These are phyloP conservation scores for Lasioglossum pauxillum DNA, from an alignment of 2,888 invertebrate species.

Conservation along the genomic window DNA sequence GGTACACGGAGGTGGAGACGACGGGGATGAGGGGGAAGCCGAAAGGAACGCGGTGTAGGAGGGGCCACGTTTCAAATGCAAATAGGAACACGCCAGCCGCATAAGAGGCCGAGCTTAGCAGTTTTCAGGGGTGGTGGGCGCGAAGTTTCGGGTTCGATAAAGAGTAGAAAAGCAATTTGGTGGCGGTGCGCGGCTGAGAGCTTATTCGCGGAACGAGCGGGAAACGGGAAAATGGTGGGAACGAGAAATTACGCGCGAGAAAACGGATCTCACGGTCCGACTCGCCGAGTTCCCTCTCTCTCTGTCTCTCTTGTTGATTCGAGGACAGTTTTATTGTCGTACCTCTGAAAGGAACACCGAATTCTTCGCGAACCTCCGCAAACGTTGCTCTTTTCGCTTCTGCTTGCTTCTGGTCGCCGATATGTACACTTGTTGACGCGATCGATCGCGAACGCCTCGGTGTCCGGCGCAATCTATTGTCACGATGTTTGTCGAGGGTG, in stretches of 20 bases:
- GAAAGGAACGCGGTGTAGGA: neutral
- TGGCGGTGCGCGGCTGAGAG: neutral
- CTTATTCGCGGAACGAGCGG: conserved; percentile 8
- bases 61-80: conserved; percentile 52
- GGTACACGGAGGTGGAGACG: neutral
- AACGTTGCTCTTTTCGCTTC: neutral
- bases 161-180: conserved; percentile 50
- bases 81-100: conserved; percentile 43
- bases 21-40: neutral
- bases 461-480: neutral
- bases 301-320: neutral
- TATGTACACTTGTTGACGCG: neutral
- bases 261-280: conserved; percentile 14
- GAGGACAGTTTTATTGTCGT: neutral
- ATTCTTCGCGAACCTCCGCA: neutral
- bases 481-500: neutral
- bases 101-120: conserved; percentile 22
- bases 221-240: neutral
- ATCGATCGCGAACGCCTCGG: neutral
- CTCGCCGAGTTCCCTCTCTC: neutral
- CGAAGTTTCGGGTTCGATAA: conserved; percentile 46
- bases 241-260: conserved; percentile 26
- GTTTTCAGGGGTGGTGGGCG: conserved; percentile 25
- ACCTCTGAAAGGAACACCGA: neutral
- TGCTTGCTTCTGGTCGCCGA: neutral